Evolutionary conservation across 2,797 vertebrate genomes (phyloP).

Genomic region (Cirrhinus molitorella): DNA sequence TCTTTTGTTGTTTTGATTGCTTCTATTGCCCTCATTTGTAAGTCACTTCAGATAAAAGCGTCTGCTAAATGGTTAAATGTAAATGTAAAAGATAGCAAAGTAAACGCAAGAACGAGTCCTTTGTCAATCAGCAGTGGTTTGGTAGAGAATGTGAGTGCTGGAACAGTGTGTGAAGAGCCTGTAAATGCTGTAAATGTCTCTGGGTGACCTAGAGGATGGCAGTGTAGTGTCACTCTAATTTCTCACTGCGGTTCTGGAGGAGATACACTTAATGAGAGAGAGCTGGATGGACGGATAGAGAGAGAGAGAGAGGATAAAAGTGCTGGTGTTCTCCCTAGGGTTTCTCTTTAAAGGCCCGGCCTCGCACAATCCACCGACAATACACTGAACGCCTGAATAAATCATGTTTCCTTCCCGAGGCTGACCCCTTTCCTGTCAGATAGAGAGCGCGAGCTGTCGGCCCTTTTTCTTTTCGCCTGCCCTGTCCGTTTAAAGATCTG

Average conservation of each 20-base stretch:
- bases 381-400: constrained; percentile 42
- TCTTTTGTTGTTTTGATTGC: too few species aligned
- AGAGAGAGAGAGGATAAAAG: constrained; percentile 22
- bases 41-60: too few species aligned
- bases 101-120: too few species aligned
- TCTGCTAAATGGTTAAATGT: too few species aligned
- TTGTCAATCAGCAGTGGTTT: background rate
- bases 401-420: constrained; percentile 22
- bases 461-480: constrained; percentile 1
- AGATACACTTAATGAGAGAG: constrained; percentile 10
- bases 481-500: constrained; percentile 44
- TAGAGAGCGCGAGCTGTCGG: constrained; percentile 19
- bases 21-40: too few species aligned
- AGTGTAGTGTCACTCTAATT: constrained; percentile 36
- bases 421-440: constrained; percentile 33
- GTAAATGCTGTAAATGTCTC: constrained; percentile 31
- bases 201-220: background rate
- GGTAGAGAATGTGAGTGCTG: background rate
- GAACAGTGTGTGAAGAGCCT: constrained; percentile 16
- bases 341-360: constrained; percentile 24
- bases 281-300: background rate
- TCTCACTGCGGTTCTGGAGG: constrained; percentile 14
- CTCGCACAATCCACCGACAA: constrained; percentile 17
- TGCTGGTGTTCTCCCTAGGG: constrained; percentile 24
- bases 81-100: too few species aligned